Base-by-base conservation (phyloP, 2,113 vertebrate genomes). In the Lanius ludovicianus region DNA sequence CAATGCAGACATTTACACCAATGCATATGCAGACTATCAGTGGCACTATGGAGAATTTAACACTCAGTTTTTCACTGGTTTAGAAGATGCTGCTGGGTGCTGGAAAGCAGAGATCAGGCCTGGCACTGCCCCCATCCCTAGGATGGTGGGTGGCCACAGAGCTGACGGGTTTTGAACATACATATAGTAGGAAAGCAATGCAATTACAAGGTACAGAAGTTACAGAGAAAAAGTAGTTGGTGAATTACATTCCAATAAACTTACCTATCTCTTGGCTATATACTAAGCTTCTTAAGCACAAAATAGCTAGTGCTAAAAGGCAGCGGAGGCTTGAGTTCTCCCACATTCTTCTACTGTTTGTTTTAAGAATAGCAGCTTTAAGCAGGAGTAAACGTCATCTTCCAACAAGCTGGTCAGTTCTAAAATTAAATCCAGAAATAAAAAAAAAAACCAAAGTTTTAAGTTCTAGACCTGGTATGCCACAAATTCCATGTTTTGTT, bases 201-300 rank as follows among this genome's bases (percentile, higher is more conserved):
- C 11, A 84, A 64, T 55, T 64, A 78, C 47, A 63, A 25, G 15
- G 6, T 37, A 68, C 1, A 75, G 57, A 71, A 69, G 15, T 8
- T 55, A 76, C 18, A 49, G 33, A 62, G 6, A 64, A 59, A 67
- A 89, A 52, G 9, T 12, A 85, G 20, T 18, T 35, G 19, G 25
- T 23, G 10, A 79, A 76, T 63, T 41, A 37, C 11, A 47, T 46
- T 46, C 33, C 30, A 91, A 53, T 24, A 78, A 62, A 96, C 98
- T 98, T 59, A 98, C 98, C 96, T 87, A 55, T 96, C 42, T 93
- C 94, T 89, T 98, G 97, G 88, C 97, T 88, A 37, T 68, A 74
- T 37, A 74, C 90, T 86, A 83, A 95, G 41, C 30, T 94, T 55
- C 87, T 88, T 60, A 98, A 84, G 90, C 60, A 97, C 9, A 98